Evolutionary conservation across 2,797 vertebrate genomes (phyloP).

Genomic region (Glyptemys insculpta): DNA sequence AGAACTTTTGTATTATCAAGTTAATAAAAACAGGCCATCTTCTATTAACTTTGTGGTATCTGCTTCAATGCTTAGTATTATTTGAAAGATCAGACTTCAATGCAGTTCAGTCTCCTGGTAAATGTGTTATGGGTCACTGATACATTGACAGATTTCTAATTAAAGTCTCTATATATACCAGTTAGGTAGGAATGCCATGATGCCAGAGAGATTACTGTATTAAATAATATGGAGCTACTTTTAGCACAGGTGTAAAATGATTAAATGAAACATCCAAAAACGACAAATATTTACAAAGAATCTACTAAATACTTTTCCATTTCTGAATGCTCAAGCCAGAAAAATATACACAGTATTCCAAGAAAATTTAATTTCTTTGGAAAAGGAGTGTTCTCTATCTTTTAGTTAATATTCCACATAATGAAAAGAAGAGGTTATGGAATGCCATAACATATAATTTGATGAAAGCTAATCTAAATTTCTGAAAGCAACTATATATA

Average conservation of each 20-base stretch:
- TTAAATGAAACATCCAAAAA: not conserved
- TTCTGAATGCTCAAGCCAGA: rapidly evolving
- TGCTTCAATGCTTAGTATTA: not conserved
- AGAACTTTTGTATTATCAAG: not conserved
- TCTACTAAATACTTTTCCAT: not conserved
- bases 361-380: not conserved
- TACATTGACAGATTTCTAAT: not conserved
- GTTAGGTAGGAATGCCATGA: slow-evolving; percentile 10
- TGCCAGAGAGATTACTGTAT: not conserved
- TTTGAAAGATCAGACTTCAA: slow-evolving; percentile 12
- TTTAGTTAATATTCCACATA: not conserved
- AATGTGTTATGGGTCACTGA: not conserved
- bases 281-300: not conserved
- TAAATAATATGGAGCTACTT: not conserved
- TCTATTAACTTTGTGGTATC: slow-evolving; percentile 34
- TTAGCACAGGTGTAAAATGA: not conserved
- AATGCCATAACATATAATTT: not conserved
- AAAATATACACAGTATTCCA: not conserved
- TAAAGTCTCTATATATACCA: not conserved
- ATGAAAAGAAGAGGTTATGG: not conserved
- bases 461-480: not conserved
- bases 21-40: not conserved
- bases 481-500: not conserved
- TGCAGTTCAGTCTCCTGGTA: not conserved
- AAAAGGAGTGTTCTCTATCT: not conserved